These are phyloP conservation scores for Troilus luridus DNA, from an alignment of 2,888 invertebrate species.

Conservation along the genomic window DNA sequence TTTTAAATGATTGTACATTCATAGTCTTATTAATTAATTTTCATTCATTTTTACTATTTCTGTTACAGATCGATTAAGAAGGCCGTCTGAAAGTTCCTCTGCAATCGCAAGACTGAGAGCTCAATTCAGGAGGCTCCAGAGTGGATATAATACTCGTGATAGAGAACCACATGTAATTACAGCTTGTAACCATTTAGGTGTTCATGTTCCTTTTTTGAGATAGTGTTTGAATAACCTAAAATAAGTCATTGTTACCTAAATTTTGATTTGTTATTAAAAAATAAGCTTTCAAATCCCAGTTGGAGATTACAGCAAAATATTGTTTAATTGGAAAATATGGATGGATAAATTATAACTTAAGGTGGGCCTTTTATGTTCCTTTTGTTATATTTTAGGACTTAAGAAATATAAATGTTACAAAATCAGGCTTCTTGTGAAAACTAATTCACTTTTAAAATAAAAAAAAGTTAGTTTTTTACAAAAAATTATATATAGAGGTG, in stretches of 20 bases:
- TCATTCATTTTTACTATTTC: not conserved
- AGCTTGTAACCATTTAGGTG: not conserved
- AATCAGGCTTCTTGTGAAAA: no score
- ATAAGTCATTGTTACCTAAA: not conserved
- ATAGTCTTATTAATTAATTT: not conserved
- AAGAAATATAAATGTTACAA: no score
- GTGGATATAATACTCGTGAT: slow-evolving; percentile 63
- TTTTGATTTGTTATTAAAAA: not conserved
- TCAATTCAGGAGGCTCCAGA: slow-evolving; percentile 64
- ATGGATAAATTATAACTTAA: no score
- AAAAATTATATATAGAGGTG: no score
- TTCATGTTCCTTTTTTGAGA: not conserved
- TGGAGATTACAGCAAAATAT: no score
- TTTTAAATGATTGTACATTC: not conserved
- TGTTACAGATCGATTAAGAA: slow-evolving; percentile 51
- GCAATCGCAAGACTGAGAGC: slow-evolving; percentile 64
- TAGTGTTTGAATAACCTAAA: not conserved
- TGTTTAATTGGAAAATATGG: no score
- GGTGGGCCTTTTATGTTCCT: no score
- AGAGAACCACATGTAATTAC: slow-evolving; percentile 61
- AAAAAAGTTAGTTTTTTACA: no score
- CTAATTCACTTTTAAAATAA: no score
- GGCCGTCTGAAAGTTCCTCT: slow-evolving; percentile 61
- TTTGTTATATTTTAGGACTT: no score
- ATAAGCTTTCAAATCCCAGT: no score